Percentiles rank a stretch among this genome's conserved stretches.
These are phyloP conservation scores for Schlechtendalia chinensis DNA, from an alignment of 1,140 invertebrate species.

Conservation along the genomic window DNA sequence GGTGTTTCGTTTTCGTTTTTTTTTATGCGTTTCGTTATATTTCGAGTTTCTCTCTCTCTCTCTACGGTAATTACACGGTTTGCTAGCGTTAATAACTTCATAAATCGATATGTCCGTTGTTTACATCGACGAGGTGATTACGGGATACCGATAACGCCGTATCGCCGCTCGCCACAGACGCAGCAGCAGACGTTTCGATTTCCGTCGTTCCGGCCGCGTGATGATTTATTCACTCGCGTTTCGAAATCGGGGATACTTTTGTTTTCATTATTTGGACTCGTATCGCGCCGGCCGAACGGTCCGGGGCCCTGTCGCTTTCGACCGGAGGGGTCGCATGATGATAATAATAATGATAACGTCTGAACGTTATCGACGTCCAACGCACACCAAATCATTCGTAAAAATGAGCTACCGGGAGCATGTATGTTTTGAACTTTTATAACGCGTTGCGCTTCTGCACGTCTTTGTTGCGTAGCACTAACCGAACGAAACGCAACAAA, in stretches of 20 bases:
- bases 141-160: not conserved
- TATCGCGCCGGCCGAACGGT: not conserved
- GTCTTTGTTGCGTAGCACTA: not conserved
- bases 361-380: not conserved
- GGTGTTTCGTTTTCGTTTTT: not conserved
- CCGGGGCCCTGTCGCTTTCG: not conserved
- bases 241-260: not conserved
- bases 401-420: slow-evolving; percentile 10
- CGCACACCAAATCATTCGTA: slow-evolving; percentile 16
- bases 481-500: not conserved
- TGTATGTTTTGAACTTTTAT: not conserved
- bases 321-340: not conserved
- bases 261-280: slow-evolving; percentile 17
- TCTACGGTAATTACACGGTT: slow-evolving; percentile 24
- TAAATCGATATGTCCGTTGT: slow-evolving; percentile 16
- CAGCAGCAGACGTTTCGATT: not conserved
- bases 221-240: not conserved
- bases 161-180: too few relatives aligned
- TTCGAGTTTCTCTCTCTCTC: not conserved
- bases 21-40: not conserved
- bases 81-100: not conserved
- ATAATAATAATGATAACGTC: too few relatives aligned
- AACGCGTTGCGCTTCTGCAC: not conserved
- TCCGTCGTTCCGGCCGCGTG: not conserved
- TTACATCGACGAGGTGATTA: not conserved